Conservation (phyloP, 2,797 vertebrate species). For the Passerculus sandwichensis region DNA sequence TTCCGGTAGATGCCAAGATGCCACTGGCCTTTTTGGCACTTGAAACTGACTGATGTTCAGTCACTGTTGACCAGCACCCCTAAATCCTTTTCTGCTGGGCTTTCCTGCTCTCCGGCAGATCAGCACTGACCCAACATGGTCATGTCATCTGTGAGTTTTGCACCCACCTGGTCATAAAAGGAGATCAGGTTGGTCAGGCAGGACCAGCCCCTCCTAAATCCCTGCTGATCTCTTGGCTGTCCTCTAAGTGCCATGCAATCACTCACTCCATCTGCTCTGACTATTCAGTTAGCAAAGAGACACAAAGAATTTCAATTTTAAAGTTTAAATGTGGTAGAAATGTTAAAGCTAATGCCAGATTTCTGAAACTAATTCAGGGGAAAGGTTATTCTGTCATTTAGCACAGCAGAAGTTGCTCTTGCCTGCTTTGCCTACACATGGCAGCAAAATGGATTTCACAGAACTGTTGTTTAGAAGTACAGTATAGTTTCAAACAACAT, state of each 20-base stretch:
- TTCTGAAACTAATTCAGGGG: background rate
- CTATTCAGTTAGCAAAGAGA: background rate
- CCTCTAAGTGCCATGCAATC: rapidly evolving
- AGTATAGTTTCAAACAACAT: background rate
- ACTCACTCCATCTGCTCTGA: background rate
- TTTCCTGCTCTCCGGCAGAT: background rate
- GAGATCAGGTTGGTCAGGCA: background rate
- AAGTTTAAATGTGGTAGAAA: background rate
- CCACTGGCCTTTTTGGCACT: background rate
- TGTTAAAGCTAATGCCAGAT: background rate
- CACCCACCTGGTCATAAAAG: background rate
- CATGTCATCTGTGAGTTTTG: background rate
- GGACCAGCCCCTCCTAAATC: background rate
- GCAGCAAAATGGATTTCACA: background rate
- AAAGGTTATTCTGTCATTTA: background rate
- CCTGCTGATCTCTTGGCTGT: background rate
- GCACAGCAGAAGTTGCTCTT: background rate
- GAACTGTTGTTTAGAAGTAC: background rate
- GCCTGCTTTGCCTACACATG: background rate
- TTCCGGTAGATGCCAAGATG: background rate
- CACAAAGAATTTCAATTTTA: background rate
- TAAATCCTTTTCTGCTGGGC: background rate
- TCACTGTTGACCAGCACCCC: background rate
- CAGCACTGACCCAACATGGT: background rate
- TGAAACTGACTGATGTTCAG: background rate